Evolutionary conservation across 2,797 vertebrate genomes (phyloP), one percentile per base, ranked within the genome.

Genomic region (Darevskia mixta): DNA sequence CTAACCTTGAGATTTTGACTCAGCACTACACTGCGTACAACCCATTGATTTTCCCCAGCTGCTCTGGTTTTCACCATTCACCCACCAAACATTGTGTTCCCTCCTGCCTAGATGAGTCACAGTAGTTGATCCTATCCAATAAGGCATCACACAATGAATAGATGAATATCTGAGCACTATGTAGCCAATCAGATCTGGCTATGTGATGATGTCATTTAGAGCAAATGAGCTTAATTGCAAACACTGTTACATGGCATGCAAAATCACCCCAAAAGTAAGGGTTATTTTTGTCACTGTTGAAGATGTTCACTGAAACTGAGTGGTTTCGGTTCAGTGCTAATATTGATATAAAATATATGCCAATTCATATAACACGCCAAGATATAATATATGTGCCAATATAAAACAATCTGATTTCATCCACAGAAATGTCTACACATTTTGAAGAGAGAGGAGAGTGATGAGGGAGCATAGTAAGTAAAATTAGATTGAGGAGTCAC

Each of bases 401-500:
- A 71, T 79, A 78, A 71, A 61, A 73, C 69, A 83, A 76, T 25
- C 43, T 76, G 38, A 41, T 83, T 83, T 83, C 7, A 69, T 43
- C 66, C 49, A 32, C 25, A 71, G 45, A 79, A 67, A 79, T 9
- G 7, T 78, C 20, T 15, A 29, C 82, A 43, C 38, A 32, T 49
- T 45, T 41, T 88, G 81, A 77, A 78, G 45, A 78, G 43, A 76
- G 32, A 82, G 35, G 23, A 67, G 25, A 71, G 73, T 41, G 80
- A 69, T 69, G 81, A 82, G 41, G 81, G 41, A 69, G 17, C 18
- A n/a, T 35, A 82, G 32, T 64, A 49, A 76, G 23, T 73, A 76
- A 67, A 55, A 87, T 83, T 88, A 83, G 73, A 82, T 38, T 23
- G 41, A 75, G n/a, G 35, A 80, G 35, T 75, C 38, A 43, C 61